These are phyloP conservation scores for Desoria tigrina DNA, from an alignment of 2,888 invertebrate species.

Conservation along the genomic window DNA sequence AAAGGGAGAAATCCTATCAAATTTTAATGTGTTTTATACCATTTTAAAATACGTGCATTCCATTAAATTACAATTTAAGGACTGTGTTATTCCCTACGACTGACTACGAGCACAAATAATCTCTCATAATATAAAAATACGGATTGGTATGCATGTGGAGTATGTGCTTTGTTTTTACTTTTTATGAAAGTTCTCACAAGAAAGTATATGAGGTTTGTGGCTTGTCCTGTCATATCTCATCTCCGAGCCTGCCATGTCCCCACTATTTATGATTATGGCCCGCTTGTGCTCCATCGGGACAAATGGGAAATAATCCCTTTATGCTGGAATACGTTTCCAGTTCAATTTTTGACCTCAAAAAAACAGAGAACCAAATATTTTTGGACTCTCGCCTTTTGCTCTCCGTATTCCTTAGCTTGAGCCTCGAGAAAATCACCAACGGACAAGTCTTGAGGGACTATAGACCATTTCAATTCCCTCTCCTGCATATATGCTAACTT, in stretches of 20 bases:
- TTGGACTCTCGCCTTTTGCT: neutral
- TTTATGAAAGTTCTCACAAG: slow-evolving; percentile 2
- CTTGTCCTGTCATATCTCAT: slow-evolving; percentile 15
- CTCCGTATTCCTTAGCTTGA: neutral
- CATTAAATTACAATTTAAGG: slow-evolving; percentile 3
- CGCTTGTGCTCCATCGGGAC: slow-evolving; percentile 8
- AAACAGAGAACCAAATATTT: no score
- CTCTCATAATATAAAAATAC: no score
- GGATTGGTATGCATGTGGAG: neutral
- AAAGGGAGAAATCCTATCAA: slow-evolving; percentile 5
- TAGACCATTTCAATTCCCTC: no score
- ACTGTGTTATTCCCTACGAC: no score
- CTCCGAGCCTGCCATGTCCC: slow-evolving; percentile 5
- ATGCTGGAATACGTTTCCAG: neutral
- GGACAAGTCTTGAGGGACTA: no score
- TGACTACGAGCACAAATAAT: no score
- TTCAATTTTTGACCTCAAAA: neutral
- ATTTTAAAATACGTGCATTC: slow-evolving; percentile 12
- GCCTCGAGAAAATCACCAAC: neutral
- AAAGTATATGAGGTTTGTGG: neutral
- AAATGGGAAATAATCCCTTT: neutral
- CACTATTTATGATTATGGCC: slow-evolving; percentile 4
- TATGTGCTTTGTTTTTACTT: neutral
- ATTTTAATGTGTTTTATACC: slow-evolving; percentile 14
- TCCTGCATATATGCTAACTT: no score